Conservation (phyloP, 2,113 vertebrate species). For the Bambusicola thoracicus region DNA sequence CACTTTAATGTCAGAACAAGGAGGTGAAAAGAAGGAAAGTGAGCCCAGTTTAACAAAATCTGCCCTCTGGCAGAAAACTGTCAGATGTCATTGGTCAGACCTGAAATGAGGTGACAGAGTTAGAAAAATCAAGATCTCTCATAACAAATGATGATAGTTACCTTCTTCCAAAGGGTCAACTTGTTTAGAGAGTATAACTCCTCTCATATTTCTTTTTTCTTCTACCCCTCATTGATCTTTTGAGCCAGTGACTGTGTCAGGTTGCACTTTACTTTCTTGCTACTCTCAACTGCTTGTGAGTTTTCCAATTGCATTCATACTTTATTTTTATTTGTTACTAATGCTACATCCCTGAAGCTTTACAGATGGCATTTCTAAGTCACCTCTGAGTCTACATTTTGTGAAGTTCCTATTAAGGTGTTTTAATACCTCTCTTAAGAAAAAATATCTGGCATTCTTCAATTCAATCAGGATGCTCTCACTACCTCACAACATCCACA, state of each 20-base stretch:
- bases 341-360: background rate
- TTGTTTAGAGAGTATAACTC: background rate
- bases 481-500: background rate
- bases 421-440: background rate
- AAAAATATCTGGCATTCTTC: background rate
- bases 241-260: background rate
- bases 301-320: background rate
- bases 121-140: slow-evolving; percentile 38
- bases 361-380: background rate
- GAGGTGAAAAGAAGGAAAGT: background rate
- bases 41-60: background rate
- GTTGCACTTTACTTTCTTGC: background rate
- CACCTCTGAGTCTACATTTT: background rate
- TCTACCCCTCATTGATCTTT: background rate
- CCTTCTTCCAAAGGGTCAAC: slow-evolving; percentile 6
- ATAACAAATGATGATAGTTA: background rate
- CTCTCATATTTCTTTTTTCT: slow-evolving; percentile 26
- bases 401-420: background rate
- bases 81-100: slow-evolving; percentile 4
- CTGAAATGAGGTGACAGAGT: slow-evolving; percentile 17
- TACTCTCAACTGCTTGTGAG: background rate
- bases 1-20: background rate
- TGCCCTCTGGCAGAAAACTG: slow-evolving; percentile 35
- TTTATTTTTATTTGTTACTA: background rate
- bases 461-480: background rate